Evolutionary conservation across 2,888 invertebrate species (phyloP).

Genomic region (Amblyjoppa fuscipennis): DNA sequence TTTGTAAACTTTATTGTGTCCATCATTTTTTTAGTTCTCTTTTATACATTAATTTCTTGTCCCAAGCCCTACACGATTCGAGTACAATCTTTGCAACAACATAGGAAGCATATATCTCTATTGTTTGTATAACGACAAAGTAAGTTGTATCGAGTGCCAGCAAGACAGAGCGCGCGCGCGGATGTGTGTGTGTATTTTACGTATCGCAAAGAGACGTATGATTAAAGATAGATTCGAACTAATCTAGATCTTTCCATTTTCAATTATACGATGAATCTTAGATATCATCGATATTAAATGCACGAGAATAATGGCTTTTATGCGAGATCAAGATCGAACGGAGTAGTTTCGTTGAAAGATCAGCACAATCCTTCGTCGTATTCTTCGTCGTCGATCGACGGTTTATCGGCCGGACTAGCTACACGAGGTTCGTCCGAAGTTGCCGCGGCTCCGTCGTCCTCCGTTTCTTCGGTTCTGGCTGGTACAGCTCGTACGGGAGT

Average conservation of each 20-base stretch:
- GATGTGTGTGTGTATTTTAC: not conserved
- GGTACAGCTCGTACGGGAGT: slow-evolving; percentile 24
- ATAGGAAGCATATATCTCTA: slow-evolving; percentile 56
- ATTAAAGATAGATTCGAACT: slow-evolving; percentile 29
- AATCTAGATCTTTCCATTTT: slow-evolving; percentile 29
- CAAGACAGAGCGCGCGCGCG: not conserved
- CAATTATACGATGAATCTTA: slow-evolving; percentile 8
- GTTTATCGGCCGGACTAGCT: slow-evolving; percentile 20
- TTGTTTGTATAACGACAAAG: slow-evolving; percentile 18
- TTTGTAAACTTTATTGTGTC: slow-evolving; percentile 46
- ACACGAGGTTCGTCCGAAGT: not conserved
- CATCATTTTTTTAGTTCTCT: slow-evolving; percentile 16
- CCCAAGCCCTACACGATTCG: slow-evolving; percentile 14
- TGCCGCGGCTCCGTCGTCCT: slow-evolving; percentile 30
- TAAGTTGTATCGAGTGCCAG: slow-evolving; percentile 25
- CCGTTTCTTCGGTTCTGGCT: slow-evolving; percentile 31
- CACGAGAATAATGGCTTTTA: slow-evolving; percentile 37
- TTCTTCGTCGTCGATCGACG: slow-evolving; percentile 59
- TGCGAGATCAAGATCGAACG: slow-evolving; percentile 35
- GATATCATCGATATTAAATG: slow-evolving; percentile 50
- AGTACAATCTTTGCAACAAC: slow-evolving; percentile 36
- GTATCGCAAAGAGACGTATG: slow-evolving; percentile 1
- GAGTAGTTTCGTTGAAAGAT: slow-evolving; percentile 23
- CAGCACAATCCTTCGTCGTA: slow-evolving; percentile 68
- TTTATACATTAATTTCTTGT: slow-evolving; percentile 42